Percentiles rank a stretch among this genome's conserved stretches.
Evolutionary conservation across 2,797 vertebrate species (phyloP).

Genomic region (Ispidina picta): DNA sequence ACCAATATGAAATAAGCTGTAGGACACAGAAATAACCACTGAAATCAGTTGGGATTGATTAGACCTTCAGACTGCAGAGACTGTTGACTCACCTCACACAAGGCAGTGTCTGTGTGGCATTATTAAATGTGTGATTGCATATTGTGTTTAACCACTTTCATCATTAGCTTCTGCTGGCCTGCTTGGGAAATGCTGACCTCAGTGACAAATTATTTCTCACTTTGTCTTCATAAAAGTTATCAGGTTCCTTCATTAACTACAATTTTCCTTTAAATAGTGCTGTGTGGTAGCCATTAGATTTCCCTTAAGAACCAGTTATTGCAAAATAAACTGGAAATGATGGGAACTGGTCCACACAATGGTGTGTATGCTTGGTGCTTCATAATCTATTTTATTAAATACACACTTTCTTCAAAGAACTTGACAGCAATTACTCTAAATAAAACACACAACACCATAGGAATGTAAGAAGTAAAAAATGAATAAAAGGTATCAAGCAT

Average conservation of each 20-base stretch:
- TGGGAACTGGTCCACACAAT: background rate
- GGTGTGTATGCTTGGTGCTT: background rate
- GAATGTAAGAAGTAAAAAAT: background rate
- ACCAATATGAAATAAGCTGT: background rate
- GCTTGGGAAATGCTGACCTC: background rate
- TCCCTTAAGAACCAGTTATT: background rate
- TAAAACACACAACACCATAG: background rate
- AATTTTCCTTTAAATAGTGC: background rate
- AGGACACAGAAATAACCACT: background rate
- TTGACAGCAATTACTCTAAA: background rate
- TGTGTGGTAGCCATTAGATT: background rate
- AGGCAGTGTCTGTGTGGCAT: background rate
- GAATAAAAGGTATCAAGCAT: background rate
- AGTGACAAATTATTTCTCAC: background rate
- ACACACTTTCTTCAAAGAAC: background rate
- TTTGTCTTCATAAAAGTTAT: background rate
- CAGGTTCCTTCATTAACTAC: background rate
- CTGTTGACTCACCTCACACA: background rate
- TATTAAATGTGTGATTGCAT: background rate
- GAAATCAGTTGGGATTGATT: background rate
- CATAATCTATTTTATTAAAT: background rate
- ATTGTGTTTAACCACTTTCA: background rate
- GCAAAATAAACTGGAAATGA: background rate
- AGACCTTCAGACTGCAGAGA: background rate
- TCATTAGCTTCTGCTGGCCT: background rate